Conservation (phyloP, 2,113 vertebrate species). For the Leuciscus idus region DNA sequence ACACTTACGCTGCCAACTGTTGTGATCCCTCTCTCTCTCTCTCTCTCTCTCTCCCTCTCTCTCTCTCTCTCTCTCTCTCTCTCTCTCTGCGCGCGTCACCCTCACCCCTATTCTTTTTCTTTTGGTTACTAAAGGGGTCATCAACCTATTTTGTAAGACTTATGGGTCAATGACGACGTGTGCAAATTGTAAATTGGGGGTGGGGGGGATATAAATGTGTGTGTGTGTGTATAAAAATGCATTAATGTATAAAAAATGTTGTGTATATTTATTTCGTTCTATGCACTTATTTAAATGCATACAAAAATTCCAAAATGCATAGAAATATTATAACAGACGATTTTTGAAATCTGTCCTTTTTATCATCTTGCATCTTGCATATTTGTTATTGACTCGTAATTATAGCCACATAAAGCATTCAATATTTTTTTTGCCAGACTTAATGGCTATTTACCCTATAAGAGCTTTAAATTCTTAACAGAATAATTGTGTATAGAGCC, state of each 20-base stretch:
- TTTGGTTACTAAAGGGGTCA: no score
- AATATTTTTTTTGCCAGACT: not conserved
- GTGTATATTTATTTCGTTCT: no score
- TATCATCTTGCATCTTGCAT: not conserved
- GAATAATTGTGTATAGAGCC: constrained; percentile 2
- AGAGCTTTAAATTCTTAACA: not conserved
- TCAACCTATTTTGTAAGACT: no score
- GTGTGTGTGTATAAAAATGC: no score
- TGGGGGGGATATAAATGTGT: no score
- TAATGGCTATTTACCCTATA: not conserved
- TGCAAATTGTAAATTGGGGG: no score
- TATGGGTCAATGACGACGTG: no score
- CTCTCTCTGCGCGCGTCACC: not conserved
- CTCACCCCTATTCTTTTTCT: not conserved
- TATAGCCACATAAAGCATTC: not conserved
- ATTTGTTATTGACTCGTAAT: not conserved
- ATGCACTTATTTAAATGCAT: not conserved
- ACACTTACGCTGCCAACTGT: not conserved
- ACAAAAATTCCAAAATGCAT: not conserved
- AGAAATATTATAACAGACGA: not conserved
- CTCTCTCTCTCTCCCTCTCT: constrained; percentile 29
- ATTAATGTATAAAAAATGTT: no score
- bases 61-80: constrained; percentile 19
- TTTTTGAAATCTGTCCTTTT: not conserved
- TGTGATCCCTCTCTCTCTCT: constrained; percentile 6